A percentile compares a stretch with the other conserved stretches of the same genome.
These are phyloP conservation scores for Cephalopterus ornatus DNA, from an alignment of 2,113 vertebrate species.

Conservation along the genomic window DNA sequence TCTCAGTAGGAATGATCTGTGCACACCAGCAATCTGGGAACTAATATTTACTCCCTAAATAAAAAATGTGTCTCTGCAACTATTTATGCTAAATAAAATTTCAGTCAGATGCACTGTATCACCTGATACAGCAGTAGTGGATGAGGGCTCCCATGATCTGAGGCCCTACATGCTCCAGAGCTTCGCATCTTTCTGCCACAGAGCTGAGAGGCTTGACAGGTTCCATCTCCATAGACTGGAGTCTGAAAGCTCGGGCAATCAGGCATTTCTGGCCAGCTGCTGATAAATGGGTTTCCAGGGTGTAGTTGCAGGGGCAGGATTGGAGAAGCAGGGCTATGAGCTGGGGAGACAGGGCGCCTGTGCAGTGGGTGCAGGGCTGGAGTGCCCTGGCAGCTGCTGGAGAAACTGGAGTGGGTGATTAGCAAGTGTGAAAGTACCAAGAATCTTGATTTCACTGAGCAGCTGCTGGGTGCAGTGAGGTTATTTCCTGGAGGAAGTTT, in stretches of 20 bases:
- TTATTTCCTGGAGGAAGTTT: constrained; percentile 44
- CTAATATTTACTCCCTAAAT: not conserved
- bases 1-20: not conserved
- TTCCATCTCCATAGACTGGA: not conserved
- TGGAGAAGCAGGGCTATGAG: not conserved
- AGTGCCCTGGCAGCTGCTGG: not conserved
- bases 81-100: not conserved
- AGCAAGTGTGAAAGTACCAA: not conserved
- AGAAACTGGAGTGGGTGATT: not conserved
- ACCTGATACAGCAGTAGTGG: not conserved
- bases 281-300: not conserved
- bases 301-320: not conserved
- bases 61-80: not conserved
- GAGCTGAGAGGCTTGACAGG: not conserved
- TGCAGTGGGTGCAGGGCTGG: rapidly evolving
- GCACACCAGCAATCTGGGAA: not conserved
- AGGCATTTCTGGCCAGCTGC: not conserved
- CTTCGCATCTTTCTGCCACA: not conserved
- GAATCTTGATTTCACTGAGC: not conserved
- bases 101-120: not conserved
- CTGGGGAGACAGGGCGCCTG: rapidly evolving
- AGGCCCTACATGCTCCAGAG: no score
- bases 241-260: not conserved
- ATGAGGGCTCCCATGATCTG: not conserved
- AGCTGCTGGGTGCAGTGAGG: not conserved